phyloP scores from a whole-genome alignment of 2,797 vertebrate species.

The Pygocentrus nattereri region DNA sequence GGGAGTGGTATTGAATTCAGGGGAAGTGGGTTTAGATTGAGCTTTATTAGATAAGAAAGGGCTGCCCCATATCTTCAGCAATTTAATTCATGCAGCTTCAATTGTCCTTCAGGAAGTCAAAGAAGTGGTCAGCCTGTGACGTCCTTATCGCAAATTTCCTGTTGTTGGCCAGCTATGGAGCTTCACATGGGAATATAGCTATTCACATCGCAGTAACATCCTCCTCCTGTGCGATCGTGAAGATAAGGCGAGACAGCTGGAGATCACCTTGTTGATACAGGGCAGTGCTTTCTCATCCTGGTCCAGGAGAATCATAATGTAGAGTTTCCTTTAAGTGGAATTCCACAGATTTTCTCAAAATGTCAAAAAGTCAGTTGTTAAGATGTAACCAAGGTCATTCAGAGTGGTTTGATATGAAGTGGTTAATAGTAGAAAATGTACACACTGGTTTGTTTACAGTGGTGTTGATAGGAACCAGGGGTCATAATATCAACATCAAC shows the following conservation, averaged over 20 bases:
- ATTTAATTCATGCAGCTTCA: conserved; percentile 42
- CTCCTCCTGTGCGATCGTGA: conserved; percentile 16
- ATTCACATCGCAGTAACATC: conserved; percentile 6
- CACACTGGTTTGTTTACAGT: no score
- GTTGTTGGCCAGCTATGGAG: background rate
- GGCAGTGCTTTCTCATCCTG: background rate
- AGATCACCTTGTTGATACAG: conserved; percentile 12
- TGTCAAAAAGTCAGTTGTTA: background rate
- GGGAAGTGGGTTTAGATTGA: conserved; percentile 16
- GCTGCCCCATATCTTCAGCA: conserved; percentile 1
- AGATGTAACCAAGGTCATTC: background rate
- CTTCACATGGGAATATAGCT: background rate
- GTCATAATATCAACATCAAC: no score
- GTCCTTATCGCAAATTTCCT: conserved; percentile 29
- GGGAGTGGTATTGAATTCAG: background rate
- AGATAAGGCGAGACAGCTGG: conserved; percentile 13
- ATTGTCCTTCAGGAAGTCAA: conserved; percentile 31
- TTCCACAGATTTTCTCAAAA: background rate
- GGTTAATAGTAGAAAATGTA: no score
- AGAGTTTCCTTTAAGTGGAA: background rate
- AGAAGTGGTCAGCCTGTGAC: conserved; percentile 28
- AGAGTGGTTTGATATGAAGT: no score
- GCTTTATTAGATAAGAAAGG: conserved; percentile 23
- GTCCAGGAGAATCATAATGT: background rate
- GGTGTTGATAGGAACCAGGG: no score